Conservation (phyloP, 1,140 invertebrate species). For the Eubasilissa regina region DNA sequence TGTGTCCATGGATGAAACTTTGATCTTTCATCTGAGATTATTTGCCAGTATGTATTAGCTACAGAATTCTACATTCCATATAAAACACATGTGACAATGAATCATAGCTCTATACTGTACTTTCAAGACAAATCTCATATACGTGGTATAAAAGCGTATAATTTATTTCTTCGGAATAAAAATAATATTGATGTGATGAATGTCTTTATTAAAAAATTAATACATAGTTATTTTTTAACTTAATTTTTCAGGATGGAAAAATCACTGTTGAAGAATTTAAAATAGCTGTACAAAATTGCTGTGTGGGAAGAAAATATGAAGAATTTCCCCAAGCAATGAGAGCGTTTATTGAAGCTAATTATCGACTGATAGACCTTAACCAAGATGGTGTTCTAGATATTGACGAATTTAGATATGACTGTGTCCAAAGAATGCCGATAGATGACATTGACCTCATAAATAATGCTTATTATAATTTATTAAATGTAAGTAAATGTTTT, state of each 20-base stretch:
- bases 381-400: conserved; percentile 83
- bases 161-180: too few relatives aligned
- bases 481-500: conserved; percentile 77
- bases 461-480: conserved; percentile 82
- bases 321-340: conserved; percentile 84
- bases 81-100: too few relatives aligned
- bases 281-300: conserved; percentile 84
- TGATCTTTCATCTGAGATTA: too few relatives aligned
- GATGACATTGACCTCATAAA: conserved; percentile 83
- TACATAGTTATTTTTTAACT: too few relatives aligned
- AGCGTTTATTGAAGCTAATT: conserved; percentile 87
- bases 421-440: conserved; percentile 83
- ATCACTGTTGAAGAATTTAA: conserved; percentile 88
- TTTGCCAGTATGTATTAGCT: too few relatives aligned
- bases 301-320: conserved; percentile 83
- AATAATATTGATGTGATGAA: too few relatives aligned
- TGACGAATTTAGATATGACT: conserved; percentile 88
- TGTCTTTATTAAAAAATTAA: too few relatives aligned
- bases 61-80: too few relatives aligned
- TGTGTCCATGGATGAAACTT: too few relatives aligned
- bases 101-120: too few relatives aligned
- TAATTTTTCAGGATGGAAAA: conserved; percentile 79
- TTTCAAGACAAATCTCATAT: too few relatives aligned
- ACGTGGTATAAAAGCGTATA: too few relatives aligned
- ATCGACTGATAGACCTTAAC: conserved; percentile 86